Evolutionary conservation across 2,113 vertebrate species (phyloP), one percentile per base, ranked within the genome.

Genomic region (Apteryx mantelli): DNA sequence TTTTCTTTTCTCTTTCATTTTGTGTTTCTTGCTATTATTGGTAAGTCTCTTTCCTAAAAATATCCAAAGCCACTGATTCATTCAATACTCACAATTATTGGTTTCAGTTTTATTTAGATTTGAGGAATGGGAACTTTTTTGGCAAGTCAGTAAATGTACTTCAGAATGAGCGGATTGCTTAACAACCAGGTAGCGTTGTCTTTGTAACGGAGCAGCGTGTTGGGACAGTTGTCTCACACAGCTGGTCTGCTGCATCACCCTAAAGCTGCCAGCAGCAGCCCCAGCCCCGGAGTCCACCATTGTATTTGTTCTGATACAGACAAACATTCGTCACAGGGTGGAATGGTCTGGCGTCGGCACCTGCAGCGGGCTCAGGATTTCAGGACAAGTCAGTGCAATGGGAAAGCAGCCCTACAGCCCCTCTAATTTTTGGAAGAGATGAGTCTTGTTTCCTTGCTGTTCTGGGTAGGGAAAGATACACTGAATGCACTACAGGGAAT

Each of bases 121-220:
- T 55, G 55, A 85, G 68, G 40, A 40, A 50, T 10, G 32, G 63
- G 56, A 53, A 88, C 42, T 64, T 75, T 52, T 52, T 44, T 85
- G 44, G 40, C 3, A 84, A n/a, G 42, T 32, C 63, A 46, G 50
- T 38, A 46, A 11, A 4, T 1, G 18, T 21, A 76, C 24, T 50
- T 69, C 55, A 60, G 65, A 64, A 46, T 9, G 4, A 79, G 66
- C 61, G 13, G 17, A 48, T 46, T 36, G 34, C 75, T 69, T 46
- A 10, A 22, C 68, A 32, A 76, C 21, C 17, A 19, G 24, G 40
- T 21, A 90, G n/a, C 0, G 0, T 20, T 71, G n/a, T 78, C 64
- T 61, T n/a, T 64, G 36, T 28, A 61, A 58, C 11, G 46, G 30
- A 52, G 70, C 52, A n/a, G 7, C 30, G 25, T 40, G 44, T 32